Evolutionary conservation across 2,113 vertebrate genomes (phyloP).

Genomic region (Eulacestoma nigropectus): DNA sequence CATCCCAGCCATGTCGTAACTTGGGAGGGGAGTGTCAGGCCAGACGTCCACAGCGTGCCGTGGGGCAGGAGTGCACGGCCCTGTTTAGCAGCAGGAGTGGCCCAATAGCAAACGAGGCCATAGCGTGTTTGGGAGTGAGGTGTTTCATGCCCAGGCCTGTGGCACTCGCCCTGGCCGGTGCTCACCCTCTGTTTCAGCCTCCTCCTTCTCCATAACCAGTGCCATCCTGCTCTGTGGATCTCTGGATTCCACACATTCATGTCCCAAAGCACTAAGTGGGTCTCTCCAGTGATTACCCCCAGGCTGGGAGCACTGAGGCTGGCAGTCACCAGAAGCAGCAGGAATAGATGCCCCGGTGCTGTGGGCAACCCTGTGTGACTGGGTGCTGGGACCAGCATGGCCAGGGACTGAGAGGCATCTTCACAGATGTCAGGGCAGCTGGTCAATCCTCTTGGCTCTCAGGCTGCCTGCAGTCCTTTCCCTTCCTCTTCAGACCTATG

Average conservation of each 20-base stretch:
- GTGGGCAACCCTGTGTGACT: background rate
- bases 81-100: background rate
- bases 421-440: background rate
- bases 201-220: fast-evolving
- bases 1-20: background rate
- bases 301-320: background rate
- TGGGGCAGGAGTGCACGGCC: background rate
- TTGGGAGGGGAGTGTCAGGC: background rate
- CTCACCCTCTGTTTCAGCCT: background rate
- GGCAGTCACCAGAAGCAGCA: background rate
- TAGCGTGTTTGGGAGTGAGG: background rate
- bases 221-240: background rate
- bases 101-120: background rate
- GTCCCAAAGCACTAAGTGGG: background rate
- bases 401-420: background rate
- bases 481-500: background rate
- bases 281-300: background rate
- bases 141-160: background rate
- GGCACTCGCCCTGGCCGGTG: fast-evolving
- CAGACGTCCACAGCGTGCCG: fast-evolving
- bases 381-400: background rate
- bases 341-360: background rate
- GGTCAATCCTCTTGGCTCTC: background rate
- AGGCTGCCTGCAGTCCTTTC: background rate
- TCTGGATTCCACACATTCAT: background rate